Conservation (phyloP, 1,140 invertebrate species). For the Anastrepha obliqua region DNA sequence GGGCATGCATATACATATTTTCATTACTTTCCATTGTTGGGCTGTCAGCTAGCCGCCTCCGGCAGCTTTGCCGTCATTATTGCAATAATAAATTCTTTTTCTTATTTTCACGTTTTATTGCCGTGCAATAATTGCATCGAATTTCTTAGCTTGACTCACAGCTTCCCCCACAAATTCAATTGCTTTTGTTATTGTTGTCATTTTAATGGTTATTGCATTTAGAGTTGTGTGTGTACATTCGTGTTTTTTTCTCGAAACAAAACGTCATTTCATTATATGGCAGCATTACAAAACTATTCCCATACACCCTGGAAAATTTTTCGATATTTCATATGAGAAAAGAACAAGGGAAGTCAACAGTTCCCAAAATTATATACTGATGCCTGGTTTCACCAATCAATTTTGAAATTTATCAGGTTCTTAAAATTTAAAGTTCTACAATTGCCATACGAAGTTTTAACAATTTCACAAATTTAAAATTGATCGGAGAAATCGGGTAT, state of each 20-base stretch:
- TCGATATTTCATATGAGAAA: too few species aligned
- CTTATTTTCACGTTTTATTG: background rate
- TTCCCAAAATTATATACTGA: too few species aligned
- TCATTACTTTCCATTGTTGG: background rate
- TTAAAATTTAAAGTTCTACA: too few species aligned
- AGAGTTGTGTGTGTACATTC: background rate
- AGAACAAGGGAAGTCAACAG: too few species aligned
- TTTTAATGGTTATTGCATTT: background rate
- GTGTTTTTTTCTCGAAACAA: background rate
- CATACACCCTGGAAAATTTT: too few species aligned
- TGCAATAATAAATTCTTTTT: slow-evolving; percentile 15
- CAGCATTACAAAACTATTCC: too few species aligned
- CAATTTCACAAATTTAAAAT: too few species aligned
- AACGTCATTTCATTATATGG: too few species aligned
- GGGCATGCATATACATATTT: background rate
- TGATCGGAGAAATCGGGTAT: too few species aligned
- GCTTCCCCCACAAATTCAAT: slow-evolving; percentile 25
- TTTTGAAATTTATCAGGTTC: too few species aligned
- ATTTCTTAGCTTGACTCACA: slow-evolving; percentile 24
- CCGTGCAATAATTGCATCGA: background rate
- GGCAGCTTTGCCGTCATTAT: background rate
- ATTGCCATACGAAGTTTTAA: too few species aligned
- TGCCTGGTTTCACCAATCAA: too few species aligned
- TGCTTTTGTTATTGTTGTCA: background rate
- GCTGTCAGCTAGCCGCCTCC: background rate